Base-by-base conservation (phyloP, 2,113 vertebrate genomes). In the Egretta garzetta region DNA sequence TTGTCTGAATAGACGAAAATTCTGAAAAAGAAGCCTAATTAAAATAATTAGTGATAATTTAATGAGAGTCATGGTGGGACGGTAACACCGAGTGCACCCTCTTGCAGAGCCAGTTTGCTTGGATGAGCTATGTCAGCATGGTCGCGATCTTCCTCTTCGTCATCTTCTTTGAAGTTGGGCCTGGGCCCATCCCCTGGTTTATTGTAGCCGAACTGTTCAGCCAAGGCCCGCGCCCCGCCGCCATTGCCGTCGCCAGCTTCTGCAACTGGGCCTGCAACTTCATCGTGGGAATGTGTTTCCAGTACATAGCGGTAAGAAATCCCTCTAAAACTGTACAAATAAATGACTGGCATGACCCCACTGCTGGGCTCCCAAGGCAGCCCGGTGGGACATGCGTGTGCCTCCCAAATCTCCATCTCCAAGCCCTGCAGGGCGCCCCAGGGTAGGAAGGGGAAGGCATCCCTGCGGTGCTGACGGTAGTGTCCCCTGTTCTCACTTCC, bases 141-240 rank as follows among this genome's bases (percentile, higher is more conserved):
- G 75, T 97, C 0, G 98, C 99, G 3, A 99, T 99, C 95, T 99
- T 99, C 97, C 98, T 99, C 84, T 99, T 99, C 4, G 99, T 99
- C 90, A 98, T 98, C 71, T 99, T 99, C 98, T 99, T 99, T 79
- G 99, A 99, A 98, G 98, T 99, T 0, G 99, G 99, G 7, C 99
- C 99, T 0, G 99, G 99, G 52, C 99, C 99, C 8, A 99, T 99
- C 88, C 99, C 99, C 15, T 99, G 99, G 99, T 99, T 99, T 68
- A 99, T 99, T 4, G 99, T 99, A 24, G 99, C 99, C 0, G 99
- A 99, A n/a, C 97, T 99, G 53, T 99, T 99, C 98, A 99, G 99
- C 74, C 99, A 99, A 96, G 99, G 99, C n/a, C 99, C 99, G 0
- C 99, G 99, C 3, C 99, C 99, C 1, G 99, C 99, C 0, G 99